Conservation (phyloP, 2,888 invertebrate genomes). For the Cantharis rufa region DNA sequence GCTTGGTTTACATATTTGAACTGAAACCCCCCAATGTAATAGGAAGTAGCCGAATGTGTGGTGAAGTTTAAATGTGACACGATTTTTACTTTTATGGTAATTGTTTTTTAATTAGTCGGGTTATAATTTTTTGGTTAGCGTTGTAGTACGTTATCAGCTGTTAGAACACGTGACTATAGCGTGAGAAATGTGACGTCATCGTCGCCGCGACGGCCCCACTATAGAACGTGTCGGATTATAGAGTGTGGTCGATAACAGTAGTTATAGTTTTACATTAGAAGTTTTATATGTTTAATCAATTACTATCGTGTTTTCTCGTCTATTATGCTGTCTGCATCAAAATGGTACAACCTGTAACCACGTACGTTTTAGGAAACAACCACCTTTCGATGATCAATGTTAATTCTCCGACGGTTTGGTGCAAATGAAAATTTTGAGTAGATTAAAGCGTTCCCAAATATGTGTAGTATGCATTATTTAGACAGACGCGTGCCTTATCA, state of each 20-base stretch:
- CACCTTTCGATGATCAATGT: background rate
- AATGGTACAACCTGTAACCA: background rate
- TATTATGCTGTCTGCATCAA: background rate
- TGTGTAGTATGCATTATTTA: background rate
- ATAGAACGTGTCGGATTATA: conserved; percentile 30
- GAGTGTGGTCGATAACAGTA: conserved; percentile 36
- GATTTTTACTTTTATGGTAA: background rate
- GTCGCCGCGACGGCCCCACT: conserved; percentile 38
- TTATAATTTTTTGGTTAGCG: conserved; percentile 17
- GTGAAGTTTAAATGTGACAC: background rate
- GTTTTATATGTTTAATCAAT: conserved; percentile 33
- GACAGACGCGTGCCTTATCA: conserved; percentile 19
- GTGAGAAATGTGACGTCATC: conserved; percentile 39
- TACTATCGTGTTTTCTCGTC: conserved; percentile 12
- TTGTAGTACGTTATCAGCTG: conserved; percentile 37
- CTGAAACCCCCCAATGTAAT: background rate
- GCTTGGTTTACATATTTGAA: background rate
- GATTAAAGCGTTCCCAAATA: background rate
- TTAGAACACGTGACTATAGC: conserved; percentile 38
- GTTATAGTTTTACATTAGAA: conserved; percentile 31
- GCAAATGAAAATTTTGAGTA: background rate
- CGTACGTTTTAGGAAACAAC: background rate
- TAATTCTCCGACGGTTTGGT: background rate
- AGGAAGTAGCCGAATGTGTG: background rate
- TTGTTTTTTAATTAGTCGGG: conserved; percentile 16